These are phyloP conservation scores for Sphaeramia orbicularis DNA, from an alignment of 2,797 vertebrate genomes.

Conservation along the genomic window DNA sequence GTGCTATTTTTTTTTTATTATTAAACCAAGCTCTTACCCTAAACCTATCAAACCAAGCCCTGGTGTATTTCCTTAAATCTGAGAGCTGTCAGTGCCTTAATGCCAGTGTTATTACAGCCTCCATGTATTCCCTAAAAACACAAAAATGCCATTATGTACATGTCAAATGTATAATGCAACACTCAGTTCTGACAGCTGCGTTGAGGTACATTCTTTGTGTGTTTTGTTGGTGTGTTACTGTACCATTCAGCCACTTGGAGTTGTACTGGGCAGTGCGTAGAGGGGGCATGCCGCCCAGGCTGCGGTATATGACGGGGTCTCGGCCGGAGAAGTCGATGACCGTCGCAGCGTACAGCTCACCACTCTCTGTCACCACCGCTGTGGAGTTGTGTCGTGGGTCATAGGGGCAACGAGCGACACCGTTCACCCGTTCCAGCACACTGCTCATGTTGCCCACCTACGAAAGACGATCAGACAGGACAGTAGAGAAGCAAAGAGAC, in stretches of 20 bases:
- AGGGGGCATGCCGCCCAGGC: constrained; percentile 94
- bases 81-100: too few relatives aligned
- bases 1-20: too few relatives aligned
- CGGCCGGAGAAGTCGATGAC: constrained; percentile 99
- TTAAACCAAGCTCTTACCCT: too few relatives aligned
- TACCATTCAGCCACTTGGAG: constrained; percentile 99
- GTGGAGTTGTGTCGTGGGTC: constrained; percentile 98
- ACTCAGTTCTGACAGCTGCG: background rate
- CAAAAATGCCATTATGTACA: too few relatives aligned
- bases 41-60: too few relatives aligned
- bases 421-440: constrained; percentile 93
- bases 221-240: background rate
- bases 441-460: constrained; percentile 96
- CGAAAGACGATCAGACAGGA: background rate
- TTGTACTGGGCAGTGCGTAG: constrained; percentile 98
- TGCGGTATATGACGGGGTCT: constrained; percentile 98
- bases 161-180: background rate
- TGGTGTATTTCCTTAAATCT: too few relatives aligned
- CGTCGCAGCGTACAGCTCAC: constrained; percentile 96
- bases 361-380: constrained; percentile 95
- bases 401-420: constrained; percentile 96
- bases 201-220: background rate
- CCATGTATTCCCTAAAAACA: too few relatives aligned
- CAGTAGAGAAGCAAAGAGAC: background rate
- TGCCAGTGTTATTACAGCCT: too few relatives aligned